Percentiles rank a stretch among this genome's conserved stretches.
These are phyloP conservation scores for Unio delphinus DNA, from an alignment of 2,888 invertebrate genomes.

Conservation along the genomic window DNA sequence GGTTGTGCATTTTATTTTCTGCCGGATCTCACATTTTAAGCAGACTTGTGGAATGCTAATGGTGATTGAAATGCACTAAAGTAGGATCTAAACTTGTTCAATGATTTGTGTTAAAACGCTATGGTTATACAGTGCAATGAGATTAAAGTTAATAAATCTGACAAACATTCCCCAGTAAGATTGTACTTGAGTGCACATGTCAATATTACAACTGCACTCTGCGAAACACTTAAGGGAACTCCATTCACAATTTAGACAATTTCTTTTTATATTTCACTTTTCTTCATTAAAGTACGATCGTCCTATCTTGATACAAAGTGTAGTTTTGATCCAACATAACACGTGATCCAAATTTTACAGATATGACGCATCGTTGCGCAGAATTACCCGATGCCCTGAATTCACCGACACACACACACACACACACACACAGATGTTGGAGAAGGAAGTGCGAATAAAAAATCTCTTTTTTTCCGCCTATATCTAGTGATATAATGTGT, in stretches of 20 bases:
- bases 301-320: too few relatives aligned
- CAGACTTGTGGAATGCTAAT: conserved; percentile 2
- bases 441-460: too few relatives aligned
- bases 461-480: too few relatives aligned
- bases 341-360: too few relatives aligned
- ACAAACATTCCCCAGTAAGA: conserved; percentile 8
- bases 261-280: too few relatives aligned
- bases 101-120: not conserved
- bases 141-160: conserved; percentile 4
- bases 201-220: conserved; percentile 3
- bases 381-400: too few relatives aligned
- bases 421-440: too few relatives aligned
- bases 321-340: too few relatives aligned
- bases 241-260: not conserved
- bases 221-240: not conserved
- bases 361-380: too few relatives aligned
- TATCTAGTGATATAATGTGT: too few relatives aligned
- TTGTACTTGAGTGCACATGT: conserved; percentile 3
- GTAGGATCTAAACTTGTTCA: conserved; percentile 5
- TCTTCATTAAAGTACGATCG: too few relatives aligned
- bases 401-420: too few relatives aligned
- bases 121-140: not conserved
- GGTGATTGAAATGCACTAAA: conserved; percentile 1
- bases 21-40: not conserved
- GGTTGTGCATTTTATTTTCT: not conserved